Evolutionary conservation across 2,113 vertebrate genomes (phyloP), one percentile per base, ranked within the genome.

Genomic region (Centropristis striata): DNA sequence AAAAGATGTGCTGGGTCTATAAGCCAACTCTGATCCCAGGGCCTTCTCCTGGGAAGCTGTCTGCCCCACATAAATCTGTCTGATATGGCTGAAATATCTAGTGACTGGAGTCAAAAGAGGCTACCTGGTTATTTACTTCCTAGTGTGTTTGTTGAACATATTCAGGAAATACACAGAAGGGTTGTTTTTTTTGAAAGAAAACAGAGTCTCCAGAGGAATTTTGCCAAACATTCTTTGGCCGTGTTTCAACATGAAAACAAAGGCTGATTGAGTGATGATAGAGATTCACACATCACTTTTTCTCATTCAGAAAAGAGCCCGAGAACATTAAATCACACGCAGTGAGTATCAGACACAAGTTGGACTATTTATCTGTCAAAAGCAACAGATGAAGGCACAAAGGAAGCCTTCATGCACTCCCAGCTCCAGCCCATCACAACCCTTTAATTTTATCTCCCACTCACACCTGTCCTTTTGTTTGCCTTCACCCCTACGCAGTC

Each of bases 391-490:
- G 11, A n/a, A 25, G 59, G 9, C 37, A 55, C n/a, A 71, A 69
- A 78, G 53, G 69, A 65, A 84, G 64, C 59, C 46, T 46, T 57
- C 28, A 64, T 81, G 61, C 32, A 39, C 75, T 75, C 61, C 54
- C 25, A 65, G 37, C 42, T 42, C 41, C 10, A 8, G 27, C 46
- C 76, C 77, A 25, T 82, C 64, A 14, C 64, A 15, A 37, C 51
- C 65, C 32, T 70, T 69, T 69, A 3, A 18, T 66, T 61, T 59
- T 5, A 63, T 21, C 50, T 54, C 63, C 44, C 27, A 9, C 71
- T 80, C 81, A 83, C 88, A 92, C 90, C 90, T 91, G 84, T 80
- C 72, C 84, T 84, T 89, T 91, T 92, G 86, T 92, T 76, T 57
- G 68, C 47, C 55, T 16, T 72, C 53, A 53, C 76, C 65, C 73